Evolutionary conservation across 2,888 invertebrate species (phyloP), one percentile per base, ranked within the genome.

Genomic region (Thyatira batis): DNA sequence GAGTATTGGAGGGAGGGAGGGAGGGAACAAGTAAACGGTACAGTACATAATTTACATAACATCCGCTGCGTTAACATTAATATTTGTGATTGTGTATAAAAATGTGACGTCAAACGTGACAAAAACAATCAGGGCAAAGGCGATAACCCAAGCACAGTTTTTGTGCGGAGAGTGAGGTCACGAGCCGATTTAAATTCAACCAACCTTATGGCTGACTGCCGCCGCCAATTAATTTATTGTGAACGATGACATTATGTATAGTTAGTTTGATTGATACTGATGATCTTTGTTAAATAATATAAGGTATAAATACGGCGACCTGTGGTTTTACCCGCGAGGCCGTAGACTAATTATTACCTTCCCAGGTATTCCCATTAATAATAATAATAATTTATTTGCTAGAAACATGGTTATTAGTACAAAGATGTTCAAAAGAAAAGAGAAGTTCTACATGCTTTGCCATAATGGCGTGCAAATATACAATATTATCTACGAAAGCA

Each of bases 71-170:
- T 50, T 52, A 64, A 58, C 54, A 60, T 58, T 51, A 33, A 50
- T 54, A 54, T 61, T 45, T 49, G 20, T 60, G 55, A 53, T 50
- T 54, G 51, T 53, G 57, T 63, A 56, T 63, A 57, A 45, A 44
- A 44, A 59, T 53, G 13, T 58, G 66, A 61, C 60, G 65, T 61
- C 65, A 66, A 54, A 51, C 52, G 58, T 55, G 49, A 63, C 59
- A 69, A 64, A 65, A 60, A 65, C 54, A 57, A 55, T 54, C 62
- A 54, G 67, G 60, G 63, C 61, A 66, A 61, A 67, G 51, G 60
- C 69, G 76, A 79, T 76, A 78, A 74, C 69, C 70, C 62, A 57
- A 63, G 61, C 62, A 62, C 58, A 65, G 67, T 69, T 70, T 71
- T 62, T 68, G 64, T 55, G 57, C 57, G 58, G 54, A 52, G 55